Percentiles rank a stretch among this genome's conserved stretches.
phyloP scores from a whole-genome alignment of 2,888 invertebrate genomes.

The Scaptomyza polygonia region DNA sequence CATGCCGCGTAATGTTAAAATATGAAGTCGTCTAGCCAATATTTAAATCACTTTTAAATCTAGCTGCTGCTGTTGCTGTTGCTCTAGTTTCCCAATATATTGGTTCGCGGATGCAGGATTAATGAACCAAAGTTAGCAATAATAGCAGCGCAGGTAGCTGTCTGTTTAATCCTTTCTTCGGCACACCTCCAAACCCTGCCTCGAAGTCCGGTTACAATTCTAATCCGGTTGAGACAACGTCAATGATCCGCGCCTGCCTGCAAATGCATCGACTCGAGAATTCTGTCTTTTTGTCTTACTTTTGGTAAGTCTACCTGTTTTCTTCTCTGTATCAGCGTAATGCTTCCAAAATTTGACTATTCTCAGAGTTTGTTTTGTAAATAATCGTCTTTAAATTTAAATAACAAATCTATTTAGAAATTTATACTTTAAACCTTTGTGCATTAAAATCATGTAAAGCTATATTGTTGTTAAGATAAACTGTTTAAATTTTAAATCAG shows the following conservation, averaged over 20 bases:
- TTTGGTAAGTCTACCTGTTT: conserved; percentile 25
- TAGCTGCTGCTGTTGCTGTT: conserved; percentile 4
- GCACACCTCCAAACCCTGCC: conserved; percentile 46
- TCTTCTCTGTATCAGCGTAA: conserved; percentile 3
- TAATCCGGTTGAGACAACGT: conserved; percentile 72
- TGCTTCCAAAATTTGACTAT: conserved; percentile 55
- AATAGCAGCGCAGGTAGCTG: conserved; percentile 55
- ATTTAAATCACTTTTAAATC: conserved; percentile 66
- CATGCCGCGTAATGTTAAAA: conserved; percentile 73
- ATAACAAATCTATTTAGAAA: not conserved
- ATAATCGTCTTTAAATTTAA: conserved; percentile 52
- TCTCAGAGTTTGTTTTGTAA: conserved; percentile 63
- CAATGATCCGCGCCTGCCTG: conserved; percentile 47
- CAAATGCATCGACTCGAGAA: not conserved
- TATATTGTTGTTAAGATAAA: not conserved
- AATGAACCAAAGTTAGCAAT: conserved; percentile 52
- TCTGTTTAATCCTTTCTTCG: conserved; percentile 72
- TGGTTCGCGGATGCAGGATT: conserved; percentile 56
- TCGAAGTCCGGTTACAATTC: conserved; percentile 70
- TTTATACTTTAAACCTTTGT: not conserved
- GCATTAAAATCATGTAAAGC: not conserved
- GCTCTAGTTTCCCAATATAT: conserved; percentile 61
- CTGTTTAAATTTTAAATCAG: no score
- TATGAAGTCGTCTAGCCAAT: conserved; percentile 48
- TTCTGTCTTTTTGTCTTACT: not conserved